Conservation (phyloP, 2,888 invertebrate species). For the Steromphala cineraria region DNA sequence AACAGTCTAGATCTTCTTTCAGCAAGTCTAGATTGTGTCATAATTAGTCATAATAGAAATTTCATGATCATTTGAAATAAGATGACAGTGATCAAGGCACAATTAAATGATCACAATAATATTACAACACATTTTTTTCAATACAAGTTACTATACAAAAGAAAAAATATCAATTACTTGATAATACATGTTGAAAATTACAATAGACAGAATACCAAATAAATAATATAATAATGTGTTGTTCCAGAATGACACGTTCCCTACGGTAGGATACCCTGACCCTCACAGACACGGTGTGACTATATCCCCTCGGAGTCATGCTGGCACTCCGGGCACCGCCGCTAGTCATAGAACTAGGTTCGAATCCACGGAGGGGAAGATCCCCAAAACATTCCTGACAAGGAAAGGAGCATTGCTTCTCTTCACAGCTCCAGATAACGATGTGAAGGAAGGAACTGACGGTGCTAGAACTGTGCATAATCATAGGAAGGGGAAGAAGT, state of each 20-base stretch:
- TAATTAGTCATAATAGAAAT: too few relatives aligned
- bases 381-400: constrained; percentile 70
- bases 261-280: constrained; percentile 22
- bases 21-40: too few relatives aligned
- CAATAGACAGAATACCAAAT: too few relatives aligned
- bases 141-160: too few relatives aligned
- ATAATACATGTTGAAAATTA: too few relatives aligned
- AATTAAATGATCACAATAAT: too few relatives aligned
- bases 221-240: too few relatives aligned
- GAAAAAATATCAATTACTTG: too few relatives aligned
- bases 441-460: constrained; percentile 6
- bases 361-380: constrained; percentile 43
- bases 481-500: constrained; percentile 42
- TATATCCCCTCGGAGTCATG: constrained; percentile 47
- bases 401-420: constrained; percentile 68
- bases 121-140: too few relatives aligned
- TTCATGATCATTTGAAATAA: too few relatives aligned
- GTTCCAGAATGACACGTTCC: constrained; percentile 22
- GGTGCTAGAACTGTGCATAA: background rate
- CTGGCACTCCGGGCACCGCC: constrained; percentile 32
- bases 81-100: too few relatives aligned
- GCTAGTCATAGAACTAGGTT: constrained; percentile 20
- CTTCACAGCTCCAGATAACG: constrained; percentile 52
- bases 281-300: constrained; percentile 67
- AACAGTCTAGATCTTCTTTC: too few relatives aligned